Evolutionary conservation across 2,797 vertebrate species (phyloP), one percentile per base, ranked within the genome.

Genomic region (Phoebastria nigripes): DNA sequence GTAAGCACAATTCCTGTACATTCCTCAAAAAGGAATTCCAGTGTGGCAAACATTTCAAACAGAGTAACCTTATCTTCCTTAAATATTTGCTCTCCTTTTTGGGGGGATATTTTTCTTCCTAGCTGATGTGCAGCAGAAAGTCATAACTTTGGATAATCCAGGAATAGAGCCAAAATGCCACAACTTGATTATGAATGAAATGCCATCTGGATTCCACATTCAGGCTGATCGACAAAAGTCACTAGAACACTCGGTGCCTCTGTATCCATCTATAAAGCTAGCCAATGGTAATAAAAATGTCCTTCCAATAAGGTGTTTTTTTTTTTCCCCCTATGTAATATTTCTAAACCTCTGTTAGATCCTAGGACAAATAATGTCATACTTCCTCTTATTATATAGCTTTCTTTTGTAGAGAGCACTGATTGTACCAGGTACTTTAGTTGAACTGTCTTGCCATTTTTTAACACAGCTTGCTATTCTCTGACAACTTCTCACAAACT

Each of bases 111-210:
- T 93, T 97, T 87, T 74, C 28, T 81, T 88, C 61, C 31, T 59
- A 49, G n/a, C 16, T 81, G 49, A 61, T 69, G 25, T 49, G 61
- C 28, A 88, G 29, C 61, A 93, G 42, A 74, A 86, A 91, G 49
- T 61, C 55, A 49, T 89, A 90, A 77, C 47, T 94, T 85, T 2
- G 2, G 33, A 82, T 94, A 78, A 85, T 21, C 59, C 69, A 94
- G 87, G 90, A 95, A 79, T 7, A 73, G 31, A 95, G 86, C 81
- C 95, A 95, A 94, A 95, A 92, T 85, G 33, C 35, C 67, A 59
- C 70, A 85, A 95, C 63, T 87, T 84, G 70, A 96, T 90, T 94
- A 90, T 71, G 71, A 94, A 95, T 80, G 62, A 92, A 94, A 73
- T 87, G 74, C 92, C 93, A 96, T 94, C 90, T 92, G 92, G 90